phyloP scores from a whole-genome alignment of 1,140 invertebrate species.

The Brachionus rotundiformis region DNA sequence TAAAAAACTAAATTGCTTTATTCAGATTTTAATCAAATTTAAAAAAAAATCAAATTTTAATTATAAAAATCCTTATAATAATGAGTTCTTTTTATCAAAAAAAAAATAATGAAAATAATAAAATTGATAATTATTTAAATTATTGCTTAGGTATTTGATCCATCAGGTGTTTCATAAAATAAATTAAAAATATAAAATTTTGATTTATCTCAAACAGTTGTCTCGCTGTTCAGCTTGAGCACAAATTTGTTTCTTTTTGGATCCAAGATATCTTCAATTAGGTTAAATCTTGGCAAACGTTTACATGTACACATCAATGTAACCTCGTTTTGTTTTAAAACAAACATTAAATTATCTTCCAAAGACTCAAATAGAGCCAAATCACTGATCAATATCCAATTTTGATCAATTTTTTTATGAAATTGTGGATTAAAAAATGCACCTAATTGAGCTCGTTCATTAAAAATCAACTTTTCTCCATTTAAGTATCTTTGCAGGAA shows the following conservation, averaged over 20 bases:
- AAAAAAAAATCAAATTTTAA: neutral
- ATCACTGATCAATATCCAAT: constrained; percentile 47
- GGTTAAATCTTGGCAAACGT: constrained; percentile 55
- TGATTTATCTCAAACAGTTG: constrained; percentile 74
- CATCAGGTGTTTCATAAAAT: neutral
- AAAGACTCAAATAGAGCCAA: neutral
- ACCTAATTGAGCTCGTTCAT: constrained; percentile 29
- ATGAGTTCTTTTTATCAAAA: neutral
- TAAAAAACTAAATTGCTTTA: neutral
- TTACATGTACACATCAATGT: constrained; percentile 46
- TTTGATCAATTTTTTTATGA: constrained; percentile 46
- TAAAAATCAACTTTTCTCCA: constrained; percentile 69
- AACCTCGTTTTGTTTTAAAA: constrained; percentile 50
- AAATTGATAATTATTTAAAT: no score
- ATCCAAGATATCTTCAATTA: constrained; percentile 90
- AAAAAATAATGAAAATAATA: neutral
- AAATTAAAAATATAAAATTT: constrained; percentile 19
- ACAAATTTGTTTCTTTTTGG: constrained; percentile 94
- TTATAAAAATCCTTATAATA: neutral
- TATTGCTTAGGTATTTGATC: neutral
- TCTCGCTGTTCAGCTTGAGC: constrained; percentile 88
- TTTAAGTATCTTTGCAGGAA: constrained; percentile 74
- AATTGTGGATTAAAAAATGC: constrained; percentile 23
- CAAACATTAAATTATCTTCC: constrained; percentile 45
- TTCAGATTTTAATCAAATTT: neutral